Base-by-base conservation (phyloP, 2,113 vertebrate species). In the Chauna torquata region DNA sequence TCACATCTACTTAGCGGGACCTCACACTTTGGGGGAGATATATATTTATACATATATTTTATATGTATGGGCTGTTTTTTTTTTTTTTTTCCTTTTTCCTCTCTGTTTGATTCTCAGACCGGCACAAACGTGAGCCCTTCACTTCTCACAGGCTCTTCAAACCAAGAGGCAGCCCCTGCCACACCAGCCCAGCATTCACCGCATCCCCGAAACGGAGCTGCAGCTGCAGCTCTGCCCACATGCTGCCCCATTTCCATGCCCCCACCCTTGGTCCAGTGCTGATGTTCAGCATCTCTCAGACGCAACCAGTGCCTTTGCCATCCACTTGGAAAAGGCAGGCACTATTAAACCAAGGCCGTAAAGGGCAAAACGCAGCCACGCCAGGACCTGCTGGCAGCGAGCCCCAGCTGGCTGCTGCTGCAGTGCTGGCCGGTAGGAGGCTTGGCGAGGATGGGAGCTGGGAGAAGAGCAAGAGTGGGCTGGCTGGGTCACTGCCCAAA, bases 1-100 rank as follows among this genome's bases (percentile, higher is more conserved):
- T 75, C 96, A 57, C 92, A 78, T 96, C 80, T 74, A 82, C 94
- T 95, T 59, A 90, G 95, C 47, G 2, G 88, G 95, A 93, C 95
- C 83, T 70, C 52, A 5, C 23, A 74, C 92, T 94, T 94, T 71
- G 77, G 81, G 93, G 90, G 69, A 95, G 74, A 86, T 30, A 82
- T 17, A 2, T 82, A 62, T 92, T 78, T 90, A 16, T 76, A 65
- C 49, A 15, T 23, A 15, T 34, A 3, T 52, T 88, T 86, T 82
- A 78, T 82, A 49, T 7, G 42, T 30, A 72, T 18, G 24, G n/a
- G 36, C 23, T 22, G 18, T 50, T 50, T 25, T 25, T 50, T 8
- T 45, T 0, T 11, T 10, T 45, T 52, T 52, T 3, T 49, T 22
- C 6, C 12, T 71, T 54, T 75, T 14, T 4, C 8, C 44, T 62